Evolutionary conservation across 2,797 vertebrate genomes (phyloP).

Genomic region (Mastacembelus armatus): DNA sequence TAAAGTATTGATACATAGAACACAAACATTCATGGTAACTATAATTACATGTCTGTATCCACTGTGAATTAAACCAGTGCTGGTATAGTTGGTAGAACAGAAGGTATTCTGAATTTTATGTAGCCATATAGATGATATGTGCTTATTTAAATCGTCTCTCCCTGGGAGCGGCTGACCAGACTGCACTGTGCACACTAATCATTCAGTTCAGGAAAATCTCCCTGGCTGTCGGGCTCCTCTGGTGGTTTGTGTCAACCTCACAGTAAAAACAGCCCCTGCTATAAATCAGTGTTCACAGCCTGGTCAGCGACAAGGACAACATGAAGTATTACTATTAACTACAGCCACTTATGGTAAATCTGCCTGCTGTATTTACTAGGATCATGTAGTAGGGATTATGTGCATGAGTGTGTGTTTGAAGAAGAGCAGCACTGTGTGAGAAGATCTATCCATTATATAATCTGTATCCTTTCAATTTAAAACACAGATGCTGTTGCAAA

Average conservation of each 20-base stretch:
- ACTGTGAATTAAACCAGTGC: no score
- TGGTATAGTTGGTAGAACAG: not conserved
- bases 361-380: constrained; percentile 18
- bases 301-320: constrained; percentile 37
- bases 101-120: not conserved
- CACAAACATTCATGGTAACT: no score
- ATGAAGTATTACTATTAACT: constrained; percentile 37
- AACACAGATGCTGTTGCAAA: no score
- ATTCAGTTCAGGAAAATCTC: constrained; percentile 31
- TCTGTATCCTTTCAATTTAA: no score
- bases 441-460: no score
- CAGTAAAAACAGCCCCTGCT: constrained; percentile 37
- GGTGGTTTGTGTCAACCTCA: constrained; percentile 36
- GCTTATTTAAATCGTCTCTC: no score
- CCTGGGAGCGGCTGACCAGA: no score
- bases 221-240: constrained; percentile 34
- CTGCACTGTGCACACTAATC: constrained; percentile 36
- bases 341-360: constrained; percentile 36
- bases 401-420: not conserved
- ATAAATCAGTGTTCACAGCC: constrained; percentile 52
- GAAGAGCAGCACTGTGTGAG: no score
- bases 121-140: no score
- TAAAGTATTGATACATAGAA: not conserved
- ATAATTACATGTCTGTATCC: not conserved
- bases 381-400: not conserved